Conservation (phyloP, 2,888 invertebrate species). For the Elysia crispata region DNA sequence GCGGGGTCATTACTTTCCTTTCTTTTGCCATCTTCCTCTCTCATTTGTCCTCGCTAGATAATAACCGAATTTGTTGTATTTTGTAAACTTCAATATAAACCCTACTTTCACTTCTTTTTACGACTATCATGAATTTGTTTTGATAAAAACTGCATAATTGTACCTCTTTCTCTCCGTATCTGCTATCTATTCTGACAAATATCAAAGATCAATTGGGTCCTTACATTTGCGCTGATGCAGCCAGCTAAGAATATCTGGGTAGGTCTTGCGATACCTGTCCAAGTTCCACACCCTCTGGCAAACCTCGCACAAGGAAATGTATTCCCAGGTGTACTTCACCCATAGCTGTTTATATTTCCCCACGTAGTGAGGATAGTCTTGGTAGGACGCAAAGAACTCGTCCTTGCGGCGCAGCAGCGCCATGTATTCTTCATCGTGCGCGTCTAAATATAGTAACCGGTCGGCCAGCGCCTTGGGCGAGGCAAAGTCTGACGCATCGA, state of each 20-base stretch:
- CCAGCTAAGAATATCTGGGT: slow-evolving; percentile 38
- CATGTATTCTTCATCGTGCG: slow-evolving; percentile 28
- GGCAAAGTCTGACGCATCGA: slow-evolving; percentile 39
- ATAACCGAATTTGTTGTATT: too few relatives aligned
- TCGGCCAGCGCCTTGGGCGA: slow-evolving; percentile 42
- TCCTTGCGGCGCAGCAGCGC: slow-evolving; percentile 41
- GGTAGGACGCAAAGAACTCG: slow-evolving; percentile 18
- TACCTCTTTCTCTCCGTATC: neutral
- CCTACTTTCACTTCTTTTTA: too few relatives aligned
- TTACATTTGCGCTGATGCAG: neutral
- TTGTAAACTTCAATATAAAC: too few relatives aligned
- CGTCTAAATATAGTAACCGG: slow-evolving; percentile 20
- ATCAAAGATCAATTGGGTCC: neutral
- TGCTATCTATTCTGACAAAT: neutral
- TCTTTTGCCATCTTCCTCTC: too few relatives aligned
- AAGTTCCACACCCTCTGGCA: slow-evolving; percentile 52
- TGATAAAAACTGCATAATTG: neutral
- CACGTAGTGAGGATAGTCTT: slow-evolving; percentile 34
- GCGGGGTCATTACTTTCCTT: too few relatives aligned
- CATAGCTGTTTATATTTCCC: neutral
- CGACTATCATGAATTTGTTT: too few relatives aligned
- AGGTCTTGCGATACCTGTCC: slow-evolving; percentile 32
- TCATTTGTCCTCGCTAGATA: too few relatives aligned
- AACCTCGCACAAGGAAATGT: slow-evolving; percentile 46
- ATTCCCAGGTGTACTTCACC: slow-evolving; percentile 49